phyloP scores from a whole-genome alignment of 2,888 invertebrate genomes.

The Amiota communis region DNA sequence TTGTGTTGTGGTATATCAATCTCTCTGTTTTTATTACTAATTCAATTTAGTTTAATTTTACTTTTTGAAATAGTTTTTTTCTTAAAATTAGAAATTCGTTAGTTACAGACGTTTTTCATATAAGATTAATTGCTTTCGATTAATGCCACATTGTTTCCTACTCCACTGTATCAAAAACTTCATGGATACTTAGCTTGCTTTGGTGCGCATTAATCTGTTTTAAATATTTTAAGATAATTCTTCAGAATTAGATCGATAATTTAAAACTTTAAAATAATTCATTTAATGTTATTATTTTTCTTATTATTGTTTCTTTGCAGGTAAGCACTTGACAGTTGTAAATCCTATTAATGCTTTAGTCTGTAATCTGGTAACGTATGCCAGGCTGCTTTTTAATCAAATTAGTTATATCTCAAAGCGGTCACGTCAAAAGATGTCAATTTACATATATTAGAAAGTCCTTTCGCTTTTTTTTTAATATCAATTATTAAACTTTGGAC shows the following conservation, averaged over 20 bases:
- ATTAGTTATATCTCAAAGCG: too few species aligned
- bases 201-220: too few species aligned
- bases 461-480: slow-evolving; percentile 55
- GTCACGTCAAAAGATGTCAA: slow-evolving; percentile 23
- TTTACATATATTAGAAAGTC: slow-evolving; percentile 64
- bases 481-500: slow-evolving; percentile 42
- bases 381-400: neutral
- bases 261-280: neutral
- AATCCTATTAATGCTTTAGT: slow-evolving; percentile 24
- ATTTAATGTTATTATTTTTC: neutral
- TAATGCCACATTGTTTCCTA: too few species aligned
- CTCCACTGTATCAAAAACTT: too few species aligned
- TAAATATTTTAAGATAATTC: too few species aligned
- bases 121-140: too few species aligned
- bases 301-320: slow-evolving; percentile 38
- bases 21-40: too few species aligned
- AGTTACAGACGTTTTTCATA: too few species aligned
- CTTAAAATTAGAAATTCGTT: too few species aligned
- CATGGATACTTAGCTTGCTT: too few species aligned
- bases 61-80: too few species aligned
- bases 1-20: neutral
- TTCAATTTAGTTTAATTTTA: too few species aligned
- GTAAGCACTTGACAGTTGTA: slow-evolving; percentile 38
- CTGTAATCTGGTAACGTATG: slow-evolving; percentile 27
- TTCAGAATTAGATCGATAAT: neutral